phyloP scores from a whole-genome alignment of 2,797 vertebrate genomes.

The Trachurus trachurus region DNA sequence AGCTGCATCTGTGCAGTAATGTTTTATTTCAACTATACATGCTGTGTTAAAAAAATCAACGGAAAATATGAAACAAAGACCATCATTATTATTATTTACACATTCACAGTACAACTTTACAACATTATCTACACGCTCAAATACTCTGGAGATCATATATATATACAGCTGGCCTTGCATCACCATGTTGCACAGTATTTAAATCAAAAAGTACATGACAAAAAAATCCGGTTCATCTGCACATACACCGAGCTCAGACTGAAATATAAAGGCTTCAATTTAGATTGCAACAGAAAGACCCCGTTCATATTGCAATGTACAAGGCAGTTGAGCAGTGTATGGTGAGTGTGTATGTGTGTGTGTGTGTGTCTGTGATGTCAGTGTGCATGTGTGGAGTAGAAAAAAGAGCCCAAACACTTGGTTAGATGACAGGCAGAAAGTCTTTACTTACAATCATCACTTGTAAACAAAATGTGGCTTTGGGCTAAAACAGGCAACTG shows the following conservation, averaged over 20 bases:
- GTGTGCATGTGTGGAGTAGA: conserved; percentile 78
- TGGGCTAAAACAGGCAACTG: conserved; percentile 81
- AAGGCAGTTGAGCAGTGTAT: conserved; percentile 95
- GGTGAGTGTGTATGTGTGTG: conserved; percentile 67
- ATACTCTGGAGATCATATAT: conserved; percentile 91
- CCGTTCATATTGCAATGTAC: conserved; percentile 96
- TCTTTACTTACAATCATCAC: conserved; percentile 87
- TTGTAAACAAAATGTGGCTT: conserved; percentile 88
- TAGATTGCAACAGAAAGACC: conserved; percentile 95
- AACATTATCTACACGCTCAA: conserved; percentile 99
- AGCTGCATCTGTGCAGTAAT: conserved; percentile 86
- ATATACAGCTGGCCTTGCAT: conserved; percentile 89
- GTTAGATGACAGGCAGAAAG: conserved; percentile 77
- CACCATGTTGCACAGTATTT: conserved; percentile 94
- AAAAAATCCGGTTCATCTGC: conserved; percentile 91
- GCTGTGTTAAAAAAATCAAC: conserved; percentile 96
- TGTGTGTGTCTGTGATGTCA: conserved; percentile 59
- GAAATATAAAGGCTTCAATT: conserved; percentile 95
- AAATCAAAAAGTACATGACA: conserved; percentile 93
- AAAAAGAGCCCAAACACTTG: conserved; percentile 77
- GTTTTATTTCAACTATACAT: conserved; percentile 99
- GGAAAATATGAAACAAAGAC: conserved; percentile 88
- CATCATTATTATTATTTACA: conserved; percentile 98
- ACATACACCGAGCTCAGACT: conserved; percentile 93
- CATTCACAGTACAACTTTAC: conserved; percentile 99